phyloP scores from a whole-genome alignment of 2,113 vertebrate genomes.

The Anhinga rufa region DNA sequence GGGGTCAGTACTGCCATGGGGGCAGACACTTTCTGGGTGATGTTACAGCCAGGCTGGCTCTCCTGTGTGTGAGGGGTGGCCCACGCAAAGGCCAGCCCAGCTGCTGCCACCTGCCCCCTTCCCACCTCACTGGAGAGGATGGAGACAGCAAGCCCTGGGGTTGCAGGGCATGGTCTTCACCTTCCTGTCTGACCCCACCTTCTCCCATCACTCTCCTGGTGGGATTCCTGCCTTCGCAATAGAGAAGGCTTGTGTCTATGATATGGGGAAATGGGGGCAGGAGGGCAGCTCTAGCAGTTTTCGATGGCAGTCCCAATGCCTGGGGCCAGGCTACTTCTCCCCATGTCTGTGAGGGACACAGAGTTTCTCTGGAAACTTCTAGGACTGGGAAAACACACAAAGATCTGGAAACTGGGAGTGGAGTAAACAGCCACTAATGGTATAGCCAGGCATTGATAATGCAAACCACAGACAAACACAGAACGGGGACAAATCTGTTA shows the following conservation, averaged over 20 bases:
- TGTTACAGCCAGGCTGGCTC: neutral
- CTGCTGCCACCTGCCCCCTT: neutral
- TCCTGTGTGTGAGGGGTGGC: neutral
- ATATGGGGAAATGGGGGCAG: neutral
- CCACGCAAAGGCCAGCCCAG: neutral
- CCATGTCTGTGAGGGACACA: neutral
- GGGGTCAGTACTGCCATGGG: neutral
- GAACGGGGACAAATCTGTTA: neutral
- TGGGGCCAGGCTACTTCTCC: neutral
- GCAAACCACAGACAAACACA: neutral
- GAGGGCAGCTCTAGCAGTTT: neutral
- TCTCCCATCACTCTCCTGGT: neutral
- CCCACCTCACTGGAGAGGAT: neutral
- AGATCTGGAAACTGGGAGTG: neutral
- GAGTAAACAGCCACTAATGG: neutral
- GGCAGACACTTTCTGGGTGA: neutral
- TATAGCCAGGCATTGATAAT: neutral
- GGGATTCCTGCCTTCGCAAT: neutral
- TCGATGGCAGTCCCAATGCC: neutral
- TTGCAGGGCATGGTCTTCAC: neutral
- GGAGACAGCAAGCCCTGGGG: neutral
- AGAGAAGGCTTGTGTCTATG: neutral
- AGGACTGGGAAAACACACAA: neutral
- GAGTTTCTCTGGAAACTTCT: neutral
- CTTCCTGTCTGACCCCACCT: neutral